Percentiles rank a stretch among this genome's conserved stretches.
Evolutionary conservation across 2,113 vertebrate species (phyloP).

Genomic region (Calonectris borealis): DNA sequence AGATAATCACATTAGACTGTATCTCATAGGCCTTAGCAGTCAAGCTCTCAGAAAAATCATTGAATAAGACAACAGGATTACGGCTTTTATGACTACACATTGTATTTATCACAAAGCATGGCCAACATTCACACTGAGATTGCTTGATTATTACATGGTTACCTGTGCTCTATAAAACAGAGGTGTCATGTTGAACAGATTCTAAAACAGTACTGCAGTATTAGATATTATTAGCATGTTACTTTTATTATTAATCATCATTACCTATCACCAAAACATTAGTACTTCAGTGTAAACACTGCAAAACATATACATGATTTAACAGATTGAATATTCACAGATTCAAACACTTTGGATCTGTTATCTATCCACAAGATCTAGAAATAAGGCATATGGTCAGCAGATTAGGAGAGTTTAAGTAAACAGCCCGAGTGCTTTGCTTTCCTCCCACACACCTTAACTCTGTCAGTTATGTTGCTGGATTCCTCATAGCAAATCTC

Average conservation of each 20-base stretch:
- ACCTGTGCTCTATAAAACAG: slow-evolving; percentile 38
- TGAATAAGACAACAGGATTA: not conserved
- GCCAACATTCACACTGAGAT: not conserved
- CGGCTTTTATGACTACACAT: not conserved
- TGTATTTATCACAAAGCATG: not conserved
- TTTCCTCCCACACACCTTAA: slow-evolving; percentile 56
- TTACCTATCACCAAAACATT: slow-evolving; percentile 18
- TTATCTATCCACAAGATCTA: not conserved
- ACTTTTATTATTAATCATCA: slow-evolving; percentile 4
- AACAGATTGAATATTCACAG: not conserved
- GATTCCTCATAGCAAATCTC: slow-evolving; percentile 20
- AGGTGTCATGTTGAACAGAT: not conserved
- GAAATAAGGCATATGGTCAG: slow-evolving; percentile 62
- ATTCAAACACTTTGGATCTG: not conserved
- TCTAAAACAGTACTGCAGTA: not conserved
- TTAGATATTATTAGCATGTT: not conserved
- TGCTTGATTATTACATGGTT: slow-evolving; percentile 19
- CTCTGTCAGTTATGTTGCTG: slow-evolving; percentile 37
- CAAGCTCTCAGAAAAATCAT: not conserved
- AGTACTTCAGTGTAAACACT: slow-evolving; percentile 6
- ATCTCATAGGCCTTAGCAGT: not conserved
- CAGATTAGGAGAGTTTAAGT: not conserved
- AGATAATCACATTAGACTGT: slow-evolving; percentile 15
- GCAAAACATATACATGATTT: not conserved
- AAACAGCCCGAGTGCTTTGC: not conserved